phyloP scores from a whole-genome alignment of 1,140 invertebrate genomes.

The Ctenoplectra terminalis region DNA sequence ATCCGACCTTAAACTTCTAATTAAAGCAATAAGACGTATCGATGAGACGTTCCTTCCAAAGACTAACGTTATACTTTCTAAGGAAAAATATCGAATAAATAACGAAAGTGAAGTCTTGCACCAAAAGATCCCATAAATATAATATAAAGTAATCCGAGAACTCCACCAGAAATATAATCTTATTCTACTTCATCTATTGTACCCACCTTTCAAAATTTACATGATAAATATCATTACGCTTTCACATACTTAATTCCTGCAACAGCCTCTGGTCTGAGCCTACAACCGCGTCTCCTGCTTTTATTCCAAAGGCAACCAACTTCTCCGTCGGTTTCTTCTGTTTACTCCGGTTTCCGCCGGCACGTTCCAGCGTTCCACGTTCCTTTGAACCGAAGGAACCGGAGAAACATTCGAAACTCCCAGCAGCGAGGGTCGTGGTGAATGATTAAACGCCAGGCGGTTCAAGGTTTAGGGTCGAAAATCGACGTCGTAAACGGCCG shows the following conservation, averaged over 20 bases:
- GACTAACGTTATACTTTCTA: too few relatives aligned
- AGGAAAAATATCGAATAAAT: too few relatives aligned
- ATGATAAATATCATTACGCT: not conserved
- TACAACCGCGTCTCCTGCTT: not conserved
- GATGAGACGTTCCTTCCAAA: too few relatives aligned
- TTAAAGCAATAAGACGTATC: too few relatives aligned
- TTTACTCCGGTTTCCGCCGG: slow-evolving; percentile 28
- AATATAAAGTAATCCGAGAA: not conserved
- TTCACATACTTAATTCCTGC: not conserved
- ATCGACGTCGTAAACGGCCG: slow-evolving; percentile 29
- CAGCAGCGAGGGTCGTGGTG: slow-evolving; percentile 1
- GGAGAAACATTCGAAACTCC: slow-evolving; percentile 1
- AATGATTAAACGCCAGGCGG: slow-evolving; percentile 49
- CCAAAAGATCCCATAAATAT: not conserved
- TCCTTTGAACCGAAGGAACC: slow-evolving; percentile 29
- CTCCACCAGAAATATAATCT: not conserved
- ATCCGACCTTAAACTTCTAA: too few relatives aligned
- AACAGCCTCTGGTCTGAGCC: not conserved
- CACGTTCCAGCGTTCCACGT: slow-evolving; percentile 6
- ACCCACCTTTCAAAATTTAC: not conserved
- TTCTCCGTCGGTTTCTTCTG: not conserved
- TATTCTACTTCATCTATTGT: not conserved
- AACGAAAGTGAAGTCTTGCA: too few relatives aligned
- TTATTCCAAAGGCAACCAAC: slow-evolving; percentile 1
- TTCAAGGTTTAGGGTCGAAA: slow-evolving; percentile 43